Percentiles rank a stretch among this genome's conserved stretches.
These are phyloP conservation scores for Neogobius melanostomus DNA, from an alignment of 2,113 vertebrate genomes.

Conservation along the genomic window DNA sequence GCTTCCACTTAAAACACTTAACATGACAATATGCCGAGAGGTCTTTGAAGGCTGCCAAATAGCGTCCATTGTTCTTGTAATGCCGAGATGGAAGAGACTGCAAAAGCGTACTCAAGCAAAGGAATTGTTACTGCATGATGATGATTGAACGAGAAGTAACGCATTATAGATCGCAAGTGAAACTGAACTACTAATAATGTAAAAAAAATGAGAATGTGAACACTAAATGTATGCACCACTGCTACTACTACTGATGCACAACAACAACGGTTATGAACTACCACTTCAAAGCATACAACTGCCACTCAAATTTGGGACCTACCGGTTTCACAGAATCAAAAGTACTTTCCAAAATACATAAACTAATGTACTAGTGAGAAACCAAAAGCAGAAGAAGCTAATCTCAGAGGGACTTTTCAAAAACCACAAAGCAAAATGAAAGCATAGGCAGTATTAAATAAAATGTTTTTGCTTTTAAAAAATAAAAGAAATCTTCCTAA, in stretches of 20 bases:
- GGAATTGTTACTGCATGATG: too few species aligned
- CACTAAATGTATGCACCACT: too few species aligned
- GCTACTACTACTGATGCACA: too few species aligned
- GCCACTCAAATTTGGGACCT: too few species aligned
- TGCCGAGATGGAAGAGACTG: neutral
- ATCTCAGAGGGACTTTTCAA: neutral
- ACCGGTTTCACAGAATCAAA: too few species aligned
- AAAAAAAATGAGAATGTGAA: too few species aligned
- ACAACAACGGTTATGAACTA: too few species aligned
- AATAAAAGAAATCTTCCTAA: conserved; percentile 7
- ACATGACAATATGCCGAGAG: neutral
- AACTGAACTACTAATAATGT: too few species aligned
- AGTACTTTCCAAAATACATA: neutral
- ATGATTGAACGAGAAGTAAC: too few species aligned
- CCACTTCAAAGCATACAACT: too few species aligned
- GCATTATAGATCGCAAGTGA: too few species aligned
- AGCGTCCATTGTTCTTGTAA: neutral
- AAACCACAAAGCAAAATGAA: neutral
- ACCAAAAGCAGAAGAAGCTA: neutral
- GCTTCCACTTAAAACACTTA: neutral
- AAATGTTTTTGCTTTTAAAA: conserved; percentile 1
- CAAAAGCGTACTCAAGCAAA: neutral
- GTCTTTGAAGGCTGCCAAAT: neutral
- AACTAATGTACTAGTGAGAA: neutral
- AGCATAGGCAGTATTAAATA: conserved; percentile 14